phyloP scores from a whole-genome alignment of 1,140 invertebrate species.

The Dinoponera quadriceps region DNA sequence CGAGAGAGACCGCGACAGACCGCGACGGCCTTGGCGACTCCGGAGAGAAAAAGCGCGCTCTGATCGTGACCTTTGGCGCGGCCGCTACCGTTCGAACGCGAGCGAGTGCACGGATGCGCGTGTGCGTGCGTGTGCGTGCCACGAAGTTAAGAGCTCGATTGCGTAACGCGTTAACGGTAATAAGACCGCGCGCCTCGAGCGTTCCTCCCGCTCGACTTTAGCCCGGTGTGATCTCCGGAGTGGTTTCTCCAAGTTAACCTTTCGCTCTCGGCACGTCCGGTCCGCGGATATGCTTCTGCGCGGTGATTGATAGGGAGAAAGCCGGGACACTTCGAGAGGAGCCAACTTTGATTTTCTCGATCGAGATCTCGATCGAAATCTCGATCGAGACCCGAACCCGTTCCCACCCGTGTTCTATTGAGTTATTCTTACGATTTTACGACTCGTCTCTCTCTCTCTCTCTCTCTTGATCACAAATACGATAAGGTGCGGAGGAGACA shows the following conservation, averaged over 20 bases:
- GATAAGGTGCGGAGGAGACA: no score
- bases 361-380: no score
- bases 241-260: conserved; percentile 3
- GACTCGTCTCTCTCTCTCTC: no score
- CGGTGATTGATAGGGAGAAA: background rate
- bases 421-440: no score
- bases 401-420: no score
- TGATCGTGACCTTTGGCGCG: conserved; percentile 74
- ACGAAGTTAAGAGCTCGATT: conserved; percentile 58
- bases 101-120: conserved; percentile 36
- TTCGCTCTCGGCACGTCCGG: background rate
- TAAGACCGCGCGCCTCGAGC: background rate
- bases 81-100: conserved; percentile 63
- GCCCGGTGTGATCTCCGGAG: background rate
- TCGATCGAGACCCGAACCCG: no score
- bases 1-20: conserved; percentile 53
- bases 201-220: background rate
- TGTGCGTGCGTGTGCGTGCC: conserved; percentile 1
- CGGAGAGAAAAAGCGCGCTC: conserved; percentile 69
- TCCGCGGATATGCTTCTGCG: background rate
- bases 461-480: no score
- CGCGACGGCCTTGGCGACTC: conserved; percentile 60
- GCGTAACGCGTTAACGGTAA: conserved; percentile 49
- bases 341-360: no score
- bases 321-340: background rate